A percentile compares a stretch with the other conserved stretches of the same genome.
Conservation (phyloP, 2,888 invertebrate genomes). For the Morpho achilles region DNA sequence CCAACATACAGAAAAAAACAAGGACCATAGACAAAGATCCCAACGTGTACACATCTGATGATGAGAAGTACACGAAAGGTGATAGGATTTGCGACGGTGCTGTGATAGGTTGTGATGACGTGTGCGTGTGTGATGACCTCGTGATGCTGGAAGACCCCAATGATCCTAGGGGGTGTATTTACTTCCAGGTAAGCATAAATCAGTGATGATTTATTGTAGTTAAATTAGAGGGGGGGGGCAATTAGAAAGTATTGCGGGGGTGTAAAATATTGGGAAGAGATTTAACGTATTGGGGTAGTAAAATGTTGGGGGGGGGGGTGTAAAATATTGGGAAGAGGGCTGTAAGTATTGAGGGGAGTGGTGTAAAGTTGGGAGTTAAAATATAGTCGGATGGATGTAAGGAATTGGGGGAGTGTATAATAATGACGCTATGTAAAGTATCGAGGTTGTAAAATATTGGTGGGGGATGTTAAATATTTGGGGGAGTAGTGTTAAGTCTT, state of each 20-base stretch:
- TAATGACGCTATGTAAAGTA: no score
- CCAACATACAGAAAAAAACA: neutral
- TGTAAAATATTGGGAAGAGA: neutral
- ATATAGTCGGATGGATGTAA: no score
- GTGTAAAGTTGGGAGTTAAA: no score
- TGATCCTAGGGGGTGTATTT: constrained; percentile 80
- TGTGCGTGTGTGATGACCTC: constrained; percentile 44
- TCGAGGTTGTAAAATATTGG: no score
- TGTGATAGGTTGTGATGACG: constrained; percentile 21
- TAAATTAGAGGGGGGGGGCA: neutral
- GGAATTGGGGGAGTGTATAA: no score
- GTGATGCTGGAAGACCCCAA: constrained; percentile 60
- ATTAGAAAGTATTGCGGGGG: neutral
- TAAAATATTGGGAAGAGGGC: no score
- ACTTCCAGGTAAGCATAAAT: constrained; percentile 74
- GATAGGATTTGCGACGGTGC: constrained; percentile 17
- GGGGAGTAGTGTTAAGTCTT: no score
- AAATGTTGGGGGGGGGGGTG: no score
- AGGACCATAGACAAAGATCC: neutral
- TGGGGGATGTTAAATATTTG: no score
- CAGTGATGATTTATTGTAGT: neutral
- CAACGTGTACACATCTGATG: constrained; percentile 35
- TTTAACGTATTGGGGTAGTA: no score
- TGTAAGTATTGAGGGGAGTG: no score
- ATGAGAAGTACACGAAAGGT: constrained; percentile 17